phyloP scores from a whole-genome alignment of 2,113 vertebrate species.

The Sigmodon hispidus region DNA sequence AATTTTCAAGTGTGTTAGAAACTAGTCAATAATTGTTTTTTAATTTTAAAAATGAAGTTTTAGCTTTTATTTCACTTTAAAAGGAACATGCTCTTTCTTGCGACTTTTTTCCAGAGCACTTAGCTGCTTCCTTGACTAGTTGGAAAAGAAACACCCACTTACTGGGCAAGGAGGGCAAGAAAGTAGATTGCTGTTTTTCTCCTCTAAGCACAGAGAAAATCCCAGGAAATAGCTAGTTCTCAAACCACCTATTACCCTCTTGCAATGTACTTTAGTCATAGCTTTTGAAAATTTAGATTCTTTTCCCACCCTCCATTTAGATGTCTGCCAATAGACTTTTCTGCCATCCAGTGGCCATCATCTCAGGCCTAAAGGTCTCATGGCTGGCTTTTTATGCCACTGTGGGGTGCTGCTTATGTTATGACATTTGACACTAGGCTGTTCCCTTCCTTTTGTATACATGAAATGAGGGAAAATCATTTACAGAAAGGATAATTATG shows the following conservation, averaged over 20 bases:
- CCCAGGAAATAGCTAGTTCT: constrained; percentile 64
- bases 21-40: neutral
- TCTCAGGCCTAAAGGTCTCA: neutral
- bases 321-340: neutral
- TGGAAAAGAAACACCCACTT: constrained; percentile 56
- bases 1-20: constrained; percentile 36
- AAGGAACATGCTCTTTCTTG: neutral
- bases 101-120: constrained; percentile 51
- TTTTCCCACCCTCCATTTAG: neutral
- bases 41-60: constrained; percentile 43
- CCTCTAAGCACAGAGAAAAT: constrained; percentile 67
- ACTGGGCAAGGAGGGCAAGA: constrained; percentile 62
- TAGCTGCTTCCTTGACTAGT: constrained; percentile 42
- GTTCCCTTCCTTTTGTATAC: neutral
- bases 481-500: neutral
- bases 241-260: constrained; percentile 61
- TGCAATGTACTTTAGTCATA: constrained; percentile 66
- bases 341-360: neutral
- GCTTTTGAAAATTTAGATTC: constrained; percentile 61
- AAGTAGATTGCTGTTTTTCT: constrained; percentile 68
- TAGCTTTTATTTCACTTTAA: neutral
- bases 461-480: neutral
- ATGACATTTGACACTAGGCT: constrained; percentile 24
- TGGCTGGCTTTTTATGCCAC: neutral
- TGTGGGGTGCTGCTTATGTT: neutral